phyloP scores from a whole-genome alignment of 2,888 invertebrate species.

The Sesia bembeciformis region DNA sequence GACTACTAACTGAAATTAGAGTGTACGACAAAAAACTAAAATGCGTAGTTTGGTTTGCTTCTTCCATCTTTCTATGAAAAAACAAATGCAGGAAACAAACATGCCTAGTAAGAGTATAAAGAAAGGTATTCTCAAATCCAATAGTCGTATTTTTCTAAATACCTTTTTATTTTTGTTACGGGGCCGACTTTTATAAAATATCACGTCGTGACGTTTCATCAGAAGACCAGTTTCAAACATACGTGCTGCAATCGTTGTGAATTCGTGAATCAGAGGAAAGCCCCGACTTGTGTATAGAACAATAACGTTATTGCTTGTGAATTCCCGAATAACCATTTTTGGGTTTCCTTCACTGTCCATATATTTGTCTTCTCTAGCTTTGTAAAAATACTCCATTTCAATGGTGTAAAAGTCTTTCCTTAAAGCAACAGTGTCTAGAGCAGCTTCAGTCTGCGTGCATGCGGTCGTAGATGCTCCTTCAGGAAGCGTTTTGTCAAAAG shows the following conservation, averaged over 20 bases:
- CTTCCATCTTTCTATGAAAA: slow-evolving; percentile 25
- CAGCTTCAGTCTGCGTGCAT: slow-evolving; percentile 20
- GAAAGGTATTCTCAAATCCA: slow-evolving; percentile 32
- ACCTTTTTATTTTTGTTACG: slow-evolving; percentile 4
- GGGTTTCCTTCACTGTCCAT: background rate
- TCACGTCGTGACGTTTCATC: background rate
- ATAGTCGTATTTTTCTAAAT: slow-evolving; percentile 16
- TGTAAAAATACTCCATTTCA: slow-evolving; percentile 23
- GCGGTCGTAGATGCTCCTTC: slow-evolving; percentile 14
- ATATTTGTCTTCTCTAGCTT: background rate
- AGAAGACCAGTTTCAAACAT: slow-evolving; percentile 8
- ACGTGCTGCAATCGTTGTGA: background rate
- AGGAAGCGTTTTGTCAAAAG: slow-evolving; percentile 31
- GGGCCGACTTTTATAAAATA: slow-evolving; percentile 4
- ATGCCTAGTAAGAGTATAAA: slow-evolving; percentile 24
- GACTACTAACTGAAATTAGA: no score
- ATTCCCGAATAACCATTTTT: background rate
- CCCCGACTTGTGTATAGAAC: slow-evolving; percentile 2
- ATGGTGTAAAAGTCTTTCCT: slow-evolving; percentile 24
- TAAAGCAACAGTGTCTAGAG: slow-evolving; percentile 26
- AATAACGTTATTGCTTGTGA: background rate
- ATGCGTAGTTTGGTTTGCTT: no score
- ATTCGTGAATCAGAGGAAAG: slow-evolving; percentile 4
- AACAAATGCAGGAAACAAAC: slow-evolving; percentile 23
- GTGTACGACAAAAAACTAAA: no score